Conservation (phyloP, 2,113 vertebrate species). For the Quiscalus mexicanus region DNA sequence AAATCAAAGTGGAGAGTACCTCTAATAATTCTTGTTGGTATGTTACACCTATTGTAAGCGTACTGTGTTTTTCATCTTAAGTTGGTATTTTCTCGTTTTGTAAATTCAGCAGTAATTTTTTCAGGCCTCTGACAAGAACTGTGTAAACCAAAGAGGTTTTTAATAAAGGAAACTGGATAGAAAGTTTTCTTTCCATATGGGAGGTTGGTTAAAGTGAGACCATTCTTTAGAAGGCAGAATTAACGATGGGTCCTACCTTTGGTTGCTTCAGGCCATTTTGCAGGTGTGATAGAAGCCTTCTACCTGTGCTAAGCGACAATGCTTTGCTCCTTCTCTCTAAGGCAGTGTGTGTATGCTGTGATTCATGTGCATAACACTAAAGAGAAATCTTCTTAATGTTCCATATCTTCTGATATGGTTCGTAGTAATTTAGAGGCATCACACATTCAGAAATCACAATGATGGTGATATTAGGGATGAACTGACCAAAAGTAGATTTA, state of each 20-base stretch:
- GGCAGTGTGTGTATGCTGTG: background rate
- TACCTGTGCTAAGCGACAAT: background rate
- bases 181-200: background rate
- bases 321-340: conserved; percentile 14
- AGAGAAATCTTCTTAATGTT: background rate
- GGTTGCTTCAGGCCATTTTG: background rate
- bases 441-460: background rate
- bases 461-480: background rate
- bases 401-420: background rate
- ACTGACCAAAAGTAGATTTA: background rate
- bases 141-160: background rate
- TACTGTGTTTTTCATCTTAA: background rate
- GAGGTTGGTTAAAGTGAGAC: background rate
- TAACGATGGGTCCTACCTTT: background rate
- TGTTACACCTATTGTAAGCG: background rate
- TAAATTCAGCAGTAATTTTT: background rate
- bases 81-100: background rate
- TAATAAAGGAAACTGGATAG: background rate
- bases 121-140: background rate
- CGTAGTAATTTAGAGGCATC: background rate
- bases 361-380: background rate
- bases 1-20: background rate
- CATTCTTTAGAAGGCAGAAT: background rate
- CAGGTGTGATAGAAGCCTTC: conserved; percentile 22
- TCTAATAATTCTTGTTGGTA: background rate